A percentile compares a stretch with the other conserved stretches of the same genome.
These are phyloP conservation scores for Hirudinaria manillensis DNA, from an alignment of 2,888 invertebrate genomes.

Conservation along the genomic window DNA sequence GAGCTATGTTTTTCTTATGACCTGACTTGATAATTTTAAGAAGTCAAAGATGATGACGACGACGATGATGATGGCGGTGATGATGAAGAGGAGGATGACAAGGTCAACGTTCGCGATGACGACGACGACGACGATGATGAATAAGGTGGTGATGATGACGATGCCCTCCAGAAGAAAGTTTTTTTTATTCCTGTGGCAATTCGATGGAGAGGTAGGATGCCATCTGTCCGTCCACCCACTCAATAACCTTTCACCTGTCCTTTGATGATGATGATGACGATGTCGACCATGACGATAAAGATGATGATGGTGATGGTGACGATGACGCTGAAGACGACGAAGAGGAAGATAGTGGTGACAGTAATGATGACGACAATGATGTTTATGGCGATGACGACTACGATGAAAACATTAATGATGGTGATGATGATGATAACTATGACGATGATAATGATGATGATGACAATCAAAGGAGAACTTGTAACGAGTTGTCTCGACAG, in stretches of 20 bases:
- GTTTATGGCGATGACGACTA: not conserved
- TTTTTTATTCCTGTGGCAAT: too few relatives aligned
- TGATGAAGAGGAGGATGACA: not conserved
- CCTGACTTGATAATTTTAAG: too few relatives aligned
- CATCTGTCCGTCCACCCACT: too few relatives aligned
- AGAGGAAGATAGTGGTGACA: not conserved
- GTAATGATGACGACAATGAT: slow-evolving; percentile 12
- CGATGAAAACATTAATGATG: not conserved
- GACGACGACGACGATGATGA: slow-evolving; percentile 1
- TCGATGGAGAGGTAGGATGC: too few relatives aligned
- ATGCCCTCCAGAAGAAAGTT: not conserved
- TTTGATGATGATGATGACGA: not conserved
- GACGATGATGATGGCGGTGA: not conserved
- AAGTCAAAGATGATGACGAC: slow-evolving; percentile 2
- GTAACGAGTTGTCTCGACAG: too few relatives aligned
- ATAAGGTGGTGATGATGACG: not conserved
- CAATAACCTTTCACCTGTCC: too few relatives aligned
- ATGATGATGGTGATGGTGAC: slow-evolving; percentile 6
- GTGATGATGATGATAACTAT: not conserved
- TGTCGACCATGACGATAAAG: not conserved
- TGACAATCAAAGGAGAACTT: not conserved
- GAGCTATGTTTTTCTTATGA: too few relatives aligned
- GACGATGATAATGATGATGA: slow-evolving; percentile 11
- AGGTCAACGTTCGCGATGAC: not conserved
- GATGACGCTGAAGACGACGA: not conserved